Conservation (phyloP, 2,797 vertebrate species). For the Percopsis omiscomaycus region DNA sequence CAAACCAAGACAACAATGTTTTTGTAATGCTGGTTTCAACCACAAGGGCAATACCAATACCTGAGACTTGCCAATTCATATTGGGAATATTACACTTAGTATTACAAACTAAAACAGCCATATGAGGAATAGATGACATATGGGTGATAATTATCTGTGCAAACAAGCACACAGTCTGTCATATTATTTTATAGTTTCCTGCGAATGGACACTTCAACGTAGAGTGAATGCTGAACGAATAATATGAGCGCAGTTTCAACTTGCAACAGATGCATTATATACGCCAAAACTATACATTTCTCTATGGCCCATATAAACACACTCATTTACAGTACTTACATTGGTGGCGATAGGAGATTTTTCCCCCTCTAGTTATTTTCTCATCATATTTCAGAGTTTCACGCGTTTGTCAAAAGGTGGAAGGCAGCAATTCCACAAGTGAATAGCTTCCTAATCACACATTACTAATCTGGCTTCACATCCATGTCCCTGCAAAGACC, state of each 20-base stretch:
- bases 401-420: slow-evolving; percentile 37
- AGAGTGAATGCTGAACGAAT: background rate
- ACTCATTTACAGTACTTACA: too few relatives aligned
- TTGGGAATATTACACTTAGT: background rate
- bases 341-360: background rate
- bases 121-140: background rate
- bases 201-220: too few relatives aligned
- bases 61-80: background rate
- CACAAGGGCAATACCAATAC: too few relatives aligned
- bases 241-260: too few relatives aligned
- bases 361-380: slow-evolving; percentile 16
- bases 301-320: too few relatives aligned
- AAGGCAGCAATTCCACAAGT: slow-evolving; percentile 49
- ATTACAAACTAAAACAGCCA: background rate
- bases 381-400: slow-evolving; percentile 12
- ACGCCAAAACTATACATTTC: background rate
- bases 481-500: slow-evolving; percentile 29
- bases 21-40: too few relatives aligned
- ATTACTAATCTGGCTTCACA: slow-evolving; percentile 59
- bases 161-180: background rate
- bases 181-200: too few relatives aligned
- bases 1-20: too few relatives aligned
- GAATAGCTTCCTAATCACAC: slow-evolving; percentile 66
- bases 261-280: background rate
- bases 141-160: background rate